A percentile compares a stretch with the other conserved stretches of the same genome.
Conservation (phyloP, 2,888 invertebrate genomes). For the Agrochola circellaris region DNA sequence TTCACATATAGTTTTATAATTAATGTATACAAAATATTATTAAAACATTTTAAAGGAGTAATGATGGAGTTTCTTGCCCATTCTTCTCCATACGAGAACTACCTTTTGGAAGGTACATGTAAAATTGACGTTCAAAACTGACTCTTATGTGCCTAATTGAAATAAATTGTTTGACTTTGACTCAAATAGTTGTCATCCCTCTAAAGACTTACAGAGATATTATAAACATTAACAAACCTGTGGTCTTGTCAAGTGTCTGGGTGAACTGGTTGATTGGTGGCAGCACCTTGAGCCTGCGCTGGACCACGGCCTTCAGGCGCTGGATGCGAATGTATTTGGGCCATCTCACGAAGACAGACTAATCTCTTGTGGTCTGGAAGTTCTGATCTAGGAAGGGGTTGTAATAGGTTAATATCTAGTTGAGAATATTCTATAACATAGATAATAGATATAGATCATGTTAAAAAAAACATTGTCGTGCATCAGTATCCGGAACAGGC, state of each 20-base stretch:
- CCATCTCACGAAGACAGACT: slow-evolving; percentile 99
- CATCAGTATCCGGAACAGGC: no score
- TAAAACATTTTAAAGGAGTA: no score
- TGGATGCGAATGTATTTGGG: slow-evolving; percentile 99
- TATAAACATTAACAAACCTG: slow-evolving; percentile 91
- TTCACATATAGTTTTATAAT: no score
- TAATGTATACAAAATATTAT: no score
- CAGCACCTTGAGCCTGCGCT: slow-evolving; percentile 99
- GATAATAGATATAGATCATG: no score
- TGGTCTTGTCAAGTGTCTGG: slow-evolving; percentile 98
- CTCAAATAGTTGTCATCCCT: not conserved
- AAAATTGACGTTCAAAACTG: no score
- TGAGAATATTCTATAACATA: not conserved
- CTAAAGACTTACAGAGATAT: not conserved
- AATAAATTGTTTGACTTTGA: no score
- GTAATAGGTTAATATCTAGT: not conserved
- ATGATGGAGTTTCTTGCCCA: no score
- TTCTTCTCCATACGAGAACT: no score
- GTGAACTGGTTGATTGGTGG: slow-evolving; percentile 99
- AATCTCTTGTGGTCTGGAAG: slow-evolving; percentile 98
- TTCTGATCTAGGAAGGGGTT: slow-evolving; percentile 94
- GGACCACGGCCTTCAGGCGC: slow-evolving; percentile 98
- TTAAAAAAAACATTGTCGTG: no score
- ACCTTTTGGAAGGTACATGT: no score
- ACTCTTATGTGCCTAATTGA: no score